Conservation (phyloP, 2,888 invertebrate species). For the Brachynemurus nebulosus region DNA sequence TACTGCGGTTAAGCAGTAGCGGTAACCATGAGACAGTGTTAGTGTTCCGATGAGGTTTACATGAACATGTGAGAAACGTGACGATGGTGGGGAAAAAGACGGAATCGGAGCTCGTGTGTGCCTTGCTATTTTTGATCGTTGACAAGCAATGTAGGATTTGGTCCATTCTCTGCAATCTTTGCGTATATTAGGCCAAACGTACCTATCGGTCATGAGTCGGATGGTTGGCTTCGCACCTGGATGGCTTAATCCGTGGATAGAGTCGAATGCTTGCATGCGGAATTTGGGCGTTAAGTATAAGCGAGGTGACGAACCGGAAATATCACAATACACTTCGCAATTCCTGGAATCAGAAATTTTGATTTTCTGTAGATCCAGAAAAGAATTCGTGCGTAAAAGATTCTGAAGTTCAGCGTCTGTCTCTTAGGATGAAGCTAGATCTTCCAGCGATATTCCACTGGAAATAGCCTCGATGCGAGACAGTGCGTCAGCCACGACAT, state of each 20-base stretch:
- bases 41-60: constrained; percentile 3
- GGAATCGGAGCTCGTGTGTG: constrained; percentile 10
- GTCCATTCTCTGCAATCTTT: constrained; percentile 15
- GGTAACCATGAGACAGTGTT: constrained; percentile 1
- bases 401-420: neutral
- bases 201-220: constrained; percentile 12
- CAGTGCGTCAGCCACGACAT: constrained; percentile 21
- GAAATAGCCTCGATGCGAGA: constrained; percentile 5
- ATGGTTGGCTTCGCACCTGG: constrained; percentile 15
- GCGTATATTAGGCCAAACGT: constrained; percentile 16
- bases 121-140: constrained; percentile 14
- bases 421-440: neutral
- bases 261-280: constrained; percentile 16
- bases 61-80: neutral
- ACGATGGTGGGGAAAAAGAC: neutral
- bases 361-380: constrained; percentile 1
- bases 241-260: constrained; percentile 15
- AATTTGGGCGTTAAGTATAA: constrained; percentile 17
- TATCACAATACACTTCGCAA: constrained; percentile 15
- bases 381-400: neutral
- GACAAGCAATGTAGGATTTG: constrained; percentile 16
- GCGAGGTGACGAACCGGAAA: constrained; percentile 11
- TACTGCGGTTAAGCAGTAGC: constrained; percentile 16
- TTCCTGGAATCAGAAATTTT: neutral
- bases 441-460: neutral